Base-by-base conservation (phyloP, 2,113 vertebrate genomes). In the Panthera leo region DNA sequence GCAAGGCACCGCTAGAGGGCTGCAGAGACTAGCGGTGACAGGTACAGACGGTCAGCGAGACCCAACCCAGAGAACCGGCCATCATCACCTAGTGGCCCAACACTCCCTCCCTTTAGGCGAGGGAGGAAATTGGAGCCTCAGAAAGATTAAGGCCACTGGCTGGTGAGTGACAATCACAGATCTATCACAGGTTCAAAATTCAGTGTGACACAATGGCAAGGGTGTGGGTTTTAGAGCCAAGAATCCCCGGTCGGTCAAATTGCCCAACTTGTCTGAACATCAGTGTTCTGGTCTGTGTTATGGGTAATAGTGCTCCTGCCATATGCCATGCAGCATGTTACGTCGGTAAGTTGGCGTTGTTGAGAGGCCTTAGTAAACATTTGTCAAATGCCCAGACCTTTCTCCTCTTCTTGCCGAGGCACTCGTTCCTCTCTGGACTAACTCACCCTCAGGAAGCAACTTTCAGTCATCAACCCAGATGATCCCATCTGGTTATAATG, bases 1-100 rank as follows among this genome's bases (percentile, higher is more conserved):
- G 23, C 48, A 39, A 53, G 65, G 12, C 21, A 19, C 97, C 97
- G 51, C 97, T 97, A 98, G 98, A 96, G 98, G 98, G 98, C 96
- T 34, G 94, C 97, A 95, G 95, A 98, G 96, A 93, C 95, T 89
- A 82, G 94, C 89, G 0, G 29, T 92, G 97, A 36, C 45, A 2
- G 23, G 76, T 11, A 5, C 61, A 16, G 29, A 7, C 0, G 1
- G 75, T 65, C n/a, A 0, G 51, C 0, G 51, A 29, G 53, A 27
- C 48, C 48, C 3, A 3, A 36, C 27, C 2, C 0, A 12, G 12
- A 34, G 51, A 68, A 36, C 3, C 0, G 10, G 27, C 14, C 67
- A 4, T 25, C n/a, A 4, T 6, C 15, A 4, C 71, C 58, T 21
- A 14, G 14, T 2, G 75, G 27, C 73, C 89, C 86, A 15, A 13